A percentile compares a stretch with the other conserved stretches of the same genome.
These are phyloP conservation scores for Otus sunia DNA, from an alignment of 2,113 vertebrate species.

Conservation along the genomic window DNA sequence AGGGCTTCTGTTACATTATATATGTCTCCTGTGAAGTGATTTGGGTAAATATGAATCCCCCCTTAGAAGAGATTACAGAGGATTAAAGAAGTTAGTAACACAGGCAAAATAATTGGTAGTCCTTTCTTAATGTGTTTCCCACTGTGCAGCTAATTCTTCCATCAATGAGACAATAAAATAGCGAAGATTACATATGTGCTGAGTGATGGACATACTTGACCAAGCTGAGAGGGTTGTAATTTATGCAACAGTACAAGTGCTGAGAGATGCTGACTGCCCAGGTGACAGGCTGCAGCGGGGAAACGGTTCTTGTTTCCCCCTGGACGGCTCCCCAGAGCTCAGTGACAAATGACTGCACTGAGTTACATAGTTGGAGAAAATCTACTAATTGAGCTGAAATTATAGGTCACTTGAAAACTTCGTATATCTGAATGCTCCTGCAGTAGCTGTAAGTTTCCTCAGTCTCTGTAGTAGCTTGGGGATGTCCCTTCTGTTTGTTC, in stretches of 20 bases:
- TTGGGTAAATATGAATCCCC: constrained; percentile 7
- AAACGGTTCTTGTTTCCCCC: constrained; percentile 8
- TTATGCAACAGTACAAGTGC: constrained; percentile 58
- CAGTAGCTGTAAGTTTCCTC: not conserved
- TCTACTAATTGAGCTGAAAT: not conserved
- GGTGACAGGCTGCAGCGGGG: constrained; percentile 34
- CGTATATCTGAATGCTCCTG: not conserved
- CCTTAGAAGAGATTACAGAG: constrained; percentile 47
- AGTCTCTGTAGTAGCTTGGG: not conserved
- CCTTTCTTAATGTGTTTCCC: constrained; percentile 54
- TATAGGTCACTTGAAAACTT: not conserved
- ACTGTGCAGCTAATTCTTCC: constrained; percentile 59
- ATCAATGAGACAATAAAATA: constrained; percentile 65
- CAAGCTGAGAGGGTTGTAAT: constrained; percentile 52
- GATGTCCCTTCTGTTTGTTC: not conserved
- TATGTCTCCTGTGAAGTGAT: constrained; percentile 28
- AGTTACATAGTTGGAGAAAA: constrained; percentile 39
- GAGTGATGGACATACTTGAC: constrained; percentile 63
- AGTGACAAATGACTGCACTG: constrained; percentile 48
- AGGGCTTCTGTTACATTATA: not conserved
- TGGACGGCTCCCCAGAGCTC: constrained; percentile 44
- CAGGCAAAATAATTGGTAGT: constrained; percentile 12
- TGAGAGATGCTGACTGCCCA: constrained; percentile 61
- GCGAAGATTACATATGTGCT: constrained; percentile 56
- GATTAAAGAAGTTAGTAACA: constrained; percentile 49